Conservation (phyloP, 2,888 invertebrate species). For the Anthrax anthrax region DNA sequence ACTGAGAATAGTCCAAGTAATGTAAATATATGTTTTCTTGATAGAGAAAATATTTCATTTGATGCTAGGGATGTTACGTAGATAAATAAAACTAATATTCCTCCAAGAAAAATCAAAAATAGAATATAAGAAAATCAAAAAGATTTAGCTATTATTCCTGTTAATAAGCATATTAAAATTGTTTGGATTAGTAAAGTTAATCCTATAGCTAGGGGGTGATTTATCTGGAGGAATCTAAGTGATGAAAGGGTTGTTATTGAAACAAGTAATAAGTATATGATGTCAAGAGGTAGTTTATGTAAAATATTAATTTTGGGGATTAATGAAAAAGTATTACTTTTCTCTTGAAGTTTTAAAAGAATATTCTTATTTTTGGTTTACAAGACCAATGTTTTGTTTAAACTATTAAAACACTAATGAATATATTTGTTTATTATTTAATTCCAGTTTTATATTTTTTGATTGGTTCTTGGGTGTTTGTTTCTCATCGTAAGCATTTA, state of each 20-base stretch:
- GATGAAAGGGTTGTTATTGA: conserved; percentile 25
- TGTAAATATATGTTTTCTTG: conserved; percentile 18
- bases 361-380: conserved; percentile 45
- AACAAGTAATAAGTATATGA: conserved; percentile 21
- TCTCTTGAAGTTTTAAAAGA: conserved; percentile 48
- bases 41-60: conserved; percentile 42
- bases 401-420: conserved; percentile 49
- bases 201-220: conserved; percentile 41
- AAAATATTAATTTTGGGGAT: conserved; percentile 59
- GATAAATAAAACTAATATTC: conserved; percentile 49
- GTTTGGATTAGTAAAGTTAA: conserved; percentile 41
- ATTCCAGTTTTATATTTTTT: conserved; percentile 38
- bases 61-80: conserved; percentile 47
- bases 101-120: conserved; percentile 47
- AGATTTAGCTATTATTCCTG: conserved; percentile 37
- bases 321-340: conserved; percentile 42
- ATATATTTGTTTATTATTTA: conserved; percentile 27
- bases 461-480: conserved; percentile 39
- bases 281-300: conserved; percentile 47
- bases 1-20: too few relatives aligned
- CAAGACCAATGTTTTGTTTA: conserved; percentile 52
- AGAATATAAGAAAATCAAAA: conserved; percentile 48
- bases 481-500: conserved; percentile 43
- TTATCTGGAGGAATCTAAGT: conserved; percentile 32
- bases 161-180: conserved; percentile 34